Percentiles rank a stretch among this genome's conserved stretches.
phyloP scores from a whole-genome alignment of 2,797 vertebrate species.

The Ctenopoma multispine region DNA sequence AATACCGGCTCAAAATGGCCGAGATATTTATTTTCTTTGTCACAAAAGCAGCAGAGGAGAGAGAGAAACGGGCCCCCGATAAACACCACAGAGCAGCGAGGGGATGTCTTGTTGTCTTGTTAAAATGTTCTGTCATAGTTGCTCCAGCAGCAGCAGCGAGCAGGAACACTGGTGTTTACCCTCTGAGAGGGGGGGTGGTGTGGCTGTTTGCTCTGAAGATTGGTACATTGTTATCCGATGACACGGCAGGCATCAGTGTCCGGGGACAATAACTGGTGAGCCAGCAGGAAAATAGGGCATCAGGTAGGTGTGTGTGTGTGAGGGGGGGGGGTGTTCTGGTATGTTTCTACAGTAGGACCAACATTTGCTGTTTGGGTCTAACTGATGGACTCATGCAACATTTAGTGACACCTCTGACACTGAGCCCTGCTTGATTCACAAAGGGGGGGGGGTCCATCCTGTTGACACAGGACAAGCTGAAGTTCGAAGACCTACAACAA shows the following conservation, averaged over 20 bases:
- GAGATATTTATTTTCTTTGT: conserved; percentile 28
- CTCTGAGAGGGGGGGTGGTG: conserved; percentile 6
- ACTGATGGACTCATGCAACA: no score
- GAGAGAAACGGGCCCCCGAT: conserved; percentile 27
- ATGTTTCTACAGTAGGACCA: background rate
- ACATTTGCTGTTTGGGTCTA: background rate
- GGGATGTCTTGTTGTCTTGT: conserved; percentile 51
- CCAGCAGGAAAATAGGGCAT: conserved; percentile 49
- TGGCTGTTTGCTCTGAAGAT: conserved; percentile 58
- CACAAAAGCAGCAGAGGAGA: conserved; percentile 17
- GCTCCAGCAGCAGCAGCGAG: conserved; percentile 30
- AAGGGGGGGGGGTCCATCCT: conserved; percentile 10
- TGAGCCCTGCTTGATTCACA: background rate
- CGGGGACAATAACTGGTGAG: conserved; percentile 53
- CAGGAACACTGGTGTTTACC: conserved; percentile 49
- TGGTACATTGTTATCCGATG: conserved; percentile 62
- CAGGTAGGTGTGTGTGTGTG: conserved; percentile 23
- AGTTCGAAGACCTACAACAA: background rate
- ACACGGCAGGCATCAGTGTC: conserved; percentile 48
- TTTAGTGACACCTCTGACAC: background rate
- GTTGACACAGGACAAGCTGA: conserved; percentile 24
- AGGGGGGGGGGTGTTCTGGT: background rate
- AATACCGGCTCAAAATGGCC: conserved; percentile 69
- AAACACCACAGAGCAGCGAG: conserved; percentile 40
- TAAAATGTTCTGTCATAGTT: conserved; percentile 55